Evolutionary conservation across 2,113 vertebrate genomes (phyloP), one percentile per base, ranked within the genome.

Genomic region (Phainopepla nitens): DNA sequence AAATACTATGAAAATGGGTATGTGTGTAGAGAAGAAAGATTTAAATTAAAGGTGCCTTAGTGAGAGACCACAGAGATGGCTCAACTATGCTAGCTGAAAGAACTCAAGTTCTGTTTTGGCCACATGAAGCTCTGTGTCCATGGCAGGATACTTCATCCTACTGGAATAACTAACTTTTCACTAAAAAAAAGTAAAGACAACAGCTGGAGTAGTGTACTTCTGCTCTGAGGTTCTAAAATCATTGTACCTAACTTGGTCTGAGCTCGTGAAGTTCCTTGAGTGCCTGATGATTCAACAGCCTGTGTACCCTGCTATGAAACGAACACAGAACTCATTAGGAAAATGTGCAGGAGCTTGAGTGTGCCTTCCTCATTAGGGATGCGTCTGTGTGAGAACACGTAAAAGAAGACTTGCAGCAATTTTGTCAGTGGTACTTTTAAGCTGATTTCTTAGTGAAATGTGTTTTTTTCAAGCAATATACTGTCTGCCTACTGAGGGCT

Each of bases 51-150:
- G 10, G 7, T 68, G 1, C 7, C 8, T 36, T 51, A 64, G 28
- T 72, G 28, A 79, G 8, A 78, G 2, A 73, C 8, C 23, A 49
- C 27, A 68, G 16, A 36, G 4, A 18, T 41, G 7, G 10, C 15
- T 60, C 31, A 64, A 18, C 7, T 22, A 7, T 44, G 14, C 19
- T 64, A 75, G 22, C 20, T 77, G 42, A 80, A 77, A 41, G 5
- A 86, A 23, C 4, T 72, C 5, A 20, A 29, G 5, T 27, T 36
- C 31, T 77, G 3, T 36, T 76, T 68, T 23, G n/a, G 11, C 6
- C 1, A 4, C 6, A 6, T 27, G 8, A 82, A 61, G 2, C 24
- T 57, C 29, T 8, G 1, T 53, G 21, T 47, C 51, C 0, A 0
- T 65, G 22, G 10, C 39, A 39, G 39, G 12, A 39, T 39, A 39